phyloP scores from a whole-genome alignment of 2,113 vertebrate genomes.

The Megaceryle maxima region DNA sequence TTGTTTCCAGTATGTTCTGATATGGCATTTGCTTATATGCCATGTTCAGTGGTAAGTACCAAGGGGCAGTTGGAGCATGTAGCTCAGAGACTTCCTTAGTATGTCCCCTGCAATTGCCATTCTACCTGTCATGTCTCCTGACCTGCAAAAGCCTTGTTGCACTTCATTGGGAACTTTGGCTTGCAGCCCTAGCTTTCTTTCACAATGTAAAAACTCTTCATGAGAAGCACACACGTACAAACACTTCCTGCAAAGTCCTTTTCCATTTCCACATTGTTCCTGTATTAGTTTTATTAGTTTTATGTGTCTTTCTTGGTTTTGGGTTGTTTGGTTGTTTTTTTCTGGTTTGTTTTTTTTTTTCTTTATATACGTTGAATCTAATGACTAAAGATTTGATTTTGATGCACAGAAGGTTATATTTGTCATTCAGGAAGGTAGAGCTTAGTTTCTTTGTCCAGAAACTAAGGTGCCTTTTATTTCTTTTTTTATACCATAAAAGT shows the following conservation, averaged over 20 bases:
- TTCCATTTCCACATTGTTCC: slow-evolving; percentile 21
- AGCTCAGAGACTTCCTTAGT: background rate
- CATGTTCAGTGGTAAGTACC: slow-evolving; percentile 70
- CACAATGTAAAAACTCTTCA: background rate
- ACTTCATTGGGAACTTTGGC: slow-evolving; percentile 13
- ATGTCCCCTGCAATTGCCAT: background rate
- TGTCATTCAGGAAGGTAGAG: background rate
- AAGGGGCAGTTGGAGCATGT: slow-evolving; percentile 10
- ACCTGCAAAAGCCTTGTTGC: slow-evolving; percentile 19
- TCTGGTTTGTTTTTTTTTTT: background rate
- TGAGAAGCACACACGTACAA: slow-evolving; percentile 11
- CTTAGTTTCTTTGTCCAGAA: background rate
- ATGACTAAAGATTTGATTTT: background rate
- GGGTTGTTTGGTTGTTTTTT: background rate
- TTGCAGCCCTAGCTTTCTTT: slow-evolving; percentile 32
- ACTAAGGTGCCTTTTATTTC: background rate
- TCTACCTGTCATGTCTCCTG: background rate
- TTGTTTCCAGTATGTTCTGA: slow-evolving; percentile 67
- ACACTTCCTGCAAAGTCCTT: slow-evolving; percentile 12
- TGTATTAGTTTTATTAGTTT: slow-evolving; percentile 26
- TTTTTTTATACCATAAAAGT: background rate
- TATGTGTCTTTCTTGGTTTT: background rate
- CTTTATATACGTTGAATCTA: background rate
- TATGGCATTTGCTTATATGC: slow-evolving; percentile 66
- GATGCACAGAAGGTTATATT: background rate